Evolutionary conservation across 2,797 vertebrate species (phyloP).

Genomic region (Leptoclinus maculatus): DNA sequence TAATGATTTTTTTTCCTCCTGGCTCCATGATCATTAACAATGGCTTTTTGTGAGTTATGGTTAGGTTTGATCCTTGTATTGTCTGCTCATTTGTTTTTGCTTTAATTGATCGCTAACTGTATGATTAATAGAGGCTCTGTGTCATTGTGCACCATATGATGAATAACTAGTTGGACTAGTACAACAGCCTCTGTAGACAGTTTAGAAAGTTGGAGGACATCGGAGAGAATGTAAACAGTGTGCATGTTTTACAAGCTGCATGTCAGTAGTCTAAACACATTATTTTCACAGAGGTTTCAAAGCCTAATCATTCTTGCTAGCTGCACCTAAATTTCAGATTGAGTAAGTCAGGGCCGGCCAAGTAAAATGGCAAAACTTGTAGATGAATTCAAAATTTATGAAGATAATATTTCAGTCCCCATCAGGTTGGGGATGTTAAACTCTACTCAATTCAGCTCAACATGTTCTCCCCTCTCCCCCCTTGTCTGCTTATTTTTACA

Average conservation of each 20-base stretch:
- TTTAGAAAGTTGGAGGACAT: constrained; percentile 88
- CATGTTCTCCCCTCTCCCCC: constrained; percentile 63
- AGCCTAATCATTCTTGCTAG: constrained; percentile 82
- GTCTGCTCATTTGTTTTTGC: constrained; percentile 95
- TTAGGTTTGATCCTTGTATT: constrained; percentile 90
- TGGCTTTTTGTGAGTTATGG: constrained; percentile 92
- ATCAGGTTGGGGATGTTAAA: constrained; percentile 85
- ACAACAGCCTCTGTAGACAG: constrained; percentile 79
- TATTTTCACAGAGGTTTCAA: constrained; percentile 84
- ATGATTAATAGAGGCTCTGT: constrained; percentile 92
- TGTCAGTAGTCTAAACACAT: constrained; percentile 78
- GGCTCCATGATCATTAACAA: constrained; percentile 76
- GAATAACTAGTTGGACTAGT: constrained; percentile 89
- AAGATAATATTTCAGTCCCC: constrained; percentile 89
- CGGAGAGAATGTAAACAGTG: constrained; percentile 82
- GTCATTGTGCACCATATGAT: constrained; percentile 88
- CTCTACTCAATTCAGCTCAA: constrained; percentile 83
- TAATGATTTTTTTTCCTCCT: constrained; percentile 76
- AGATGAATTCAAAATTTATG: constrained; percentile 90
- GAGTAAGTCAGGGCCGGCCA: constrained; percentile 85
- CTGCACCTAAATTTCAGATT: constrained; percentile 87
- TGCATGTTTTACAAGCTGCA: constrained; percentile 75
- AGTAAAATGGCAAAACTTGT: constrained; percentile 84
- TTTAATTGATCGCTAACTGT: constrained; percentile 95
- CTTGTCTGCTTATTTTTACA: constrained; percentile 83